Evolutionary conservation across 2,797 vertebrate species (phyloP).

Genomic region (Masticophis lateralis): DNA sequence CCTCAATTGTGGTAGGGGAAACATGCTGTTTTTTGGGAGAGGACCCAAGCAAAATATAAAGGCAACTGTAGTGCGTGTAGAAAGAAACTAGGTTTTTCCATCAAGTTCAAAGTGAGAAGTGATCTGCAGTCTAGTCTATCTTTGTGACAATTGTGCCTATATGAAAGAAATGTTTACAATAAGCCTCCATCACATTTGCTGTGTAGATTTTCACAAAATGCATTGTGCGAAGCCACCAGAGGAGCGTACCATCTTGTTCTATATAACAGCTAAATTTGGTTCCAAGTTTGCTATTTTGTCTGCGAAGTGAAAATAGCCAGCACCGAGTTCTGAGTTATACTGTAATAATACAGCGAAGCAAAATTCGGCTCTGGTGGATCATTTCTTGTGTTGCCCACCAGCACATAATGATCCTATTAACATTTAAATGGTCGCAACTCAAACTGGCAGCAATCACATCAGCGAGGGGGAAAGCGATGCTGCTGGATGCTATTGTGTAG

Average conservation of each 20-base stretch:
- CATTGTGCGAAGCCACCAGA: background rate
- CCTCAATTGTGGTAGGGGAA: background rate
- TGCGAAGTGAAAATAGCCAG: background rate
- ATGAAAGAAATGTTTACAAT: background rate
- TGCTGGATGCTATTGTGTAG: constrained; percentile 53
- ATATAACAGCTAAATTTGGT: background rate
- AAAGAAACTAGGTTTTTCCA: background rate
- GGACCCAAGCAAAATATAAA: background rate
- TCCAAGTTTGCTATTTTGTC: background rate
- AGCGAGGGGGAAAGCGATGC: constrained; percentile 14
- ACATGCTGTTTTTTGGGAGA: background rate
- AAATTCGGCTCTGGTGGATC: background rate
- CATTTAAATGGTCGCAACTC: constrained; percentile 44
- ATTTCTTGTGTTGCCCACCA: background rate
- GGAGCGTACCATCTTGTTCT: background rate
- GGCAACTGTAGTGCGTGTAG: too few species aligned
- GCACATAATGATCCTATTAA: constrained; percentile 21
- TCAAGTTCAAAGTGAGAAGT: background rate
- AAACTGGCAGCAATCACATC: constrained; percentile 44
- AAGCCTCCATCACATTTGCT: background rate
- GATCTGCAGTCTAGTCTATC: too few species aligned
- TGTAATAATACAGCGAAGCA: constrained; percentile 7
- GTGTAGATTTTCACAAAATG: too few species aligned
- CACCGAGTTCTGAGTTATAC: background rate
- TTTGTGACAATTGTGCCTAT: background rate